phyloP scores from a whole-genome alignment of 2,888 invertebrate species.

The Athrips mouffetella region DNA sequence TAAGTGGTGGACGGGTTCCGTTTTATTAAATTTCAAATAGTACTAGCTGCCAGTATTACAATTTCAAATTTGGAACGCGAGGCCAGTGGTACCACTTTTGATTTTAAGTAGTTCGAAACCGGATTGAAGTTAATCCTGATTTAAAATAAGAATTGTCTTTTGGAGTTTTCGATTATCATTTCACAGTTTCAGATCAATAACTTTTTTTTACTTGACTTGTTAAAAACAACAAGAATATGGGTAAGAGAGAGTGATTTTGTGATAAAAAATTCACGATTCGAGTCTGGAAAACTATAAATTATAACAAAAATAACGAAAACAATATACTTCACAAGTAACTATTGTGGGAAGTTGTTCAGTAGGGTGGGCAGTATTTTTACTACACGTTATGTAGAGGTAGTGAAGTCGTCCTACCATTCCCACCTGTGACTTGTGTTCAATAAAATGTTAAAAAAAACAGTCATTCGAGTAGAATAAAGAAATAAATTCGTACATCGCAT shows the following conservation, averaged over 20 bases:
- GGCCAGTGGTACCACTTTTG: conserved; percentile 39
- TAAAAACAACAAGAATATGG: no score
- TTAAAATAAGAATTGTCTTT: background rate
- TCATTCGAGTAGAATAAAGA: conserved; percentile 25
- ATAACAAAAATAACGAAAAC: no score
- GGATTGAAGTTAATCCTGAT: conserved; percentile 4
- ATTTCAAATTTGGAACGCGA: conserved; percentile 63
- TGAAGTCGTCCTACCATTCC: background rate
- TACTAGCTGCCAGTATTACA: conserved; percentile 61
- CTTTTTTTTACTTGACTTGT: no score
- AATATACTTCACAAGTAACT: no score
- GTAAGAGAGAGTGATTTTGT: no score
- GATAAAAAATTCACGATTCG: no score
- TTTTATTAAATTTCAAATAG: conserved; percentile 76
- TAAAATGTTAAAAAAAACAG: conserved; percentile 8
- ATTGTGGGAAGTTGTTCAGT: no score
- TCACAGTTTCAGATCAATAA: no score
- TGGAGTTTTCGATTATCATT: background rate
- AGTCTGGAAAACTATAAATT: no score
- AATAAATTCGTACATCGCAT: conserved; percentile 32
- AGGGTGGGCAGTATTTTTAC: no score
- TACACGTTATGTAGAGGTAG: background rate
- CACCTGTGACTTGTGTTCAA: background rate
- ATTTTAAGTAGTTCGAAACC: conserved; percentile 37
- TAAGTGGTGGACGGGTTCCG: conserved; percentile 58